Base-by-base conservation (phyloP, 2,797 vertebrate genomes). In the Morus bassanus region DNA sequence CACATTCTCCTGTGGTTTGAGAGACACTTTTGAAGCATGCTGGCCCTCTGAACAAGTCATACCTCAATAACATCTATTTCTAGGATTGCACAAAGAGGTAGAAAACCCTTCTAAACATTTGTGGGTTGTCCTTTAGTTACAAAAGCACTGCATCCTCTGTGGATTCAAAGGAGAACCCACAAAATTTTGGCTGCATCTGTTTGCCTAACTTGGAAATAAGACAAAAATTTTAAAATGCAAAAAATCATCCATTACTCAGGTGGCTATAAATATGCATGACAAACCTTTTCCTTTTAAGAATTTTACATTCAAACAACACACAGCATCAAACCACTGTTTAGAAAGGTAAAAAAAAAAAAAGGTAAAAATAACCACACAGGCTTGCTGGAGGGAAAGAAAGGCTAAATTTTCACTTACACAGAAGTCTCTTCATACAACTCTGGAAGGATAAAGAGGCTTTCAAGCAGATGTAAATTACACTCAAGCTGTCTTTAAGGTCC, bases 391-490 rank as follows among this genome's bases (percentile, higher is more conserved):
- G 16, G 37, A 74, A 89, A 93, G 88, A 85, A 93, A 96, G 56
- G 21, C 51, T 86, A 94, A 90, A 79, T 87, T 96, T 88, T 93
- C 85, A 59, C 82, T 96, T 87, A 91, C 59, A 94, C 76, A 89
- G 81, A 96, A 95, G 56, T 79, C 64, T 90, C 86, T 95, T 95
- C 90, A 94, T 91, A 89, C 53, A 85, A 53, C 30, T 77, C 67
- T 93, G 31, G 56, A 82, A 95, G 84, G 75, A 94, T 95, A 96
- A 96, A 96, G 64, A 87, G 65, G 78, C 93, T 92, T 96, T 97
- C 92, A 95, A 80, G 74, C 10, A 89, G 77, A 94, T 94, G 93
- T 89, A 95, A 96, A 95, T 96, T 94, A 95, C 81, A 93, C 88
- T 79, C 80, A 82, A 92, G 57, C 70, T 70, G 91, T 80, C 88